phyloP scores from a whole-genome alignment of 2,113 vertebrate genomes.

The Microcebus jonahi region DNA sequence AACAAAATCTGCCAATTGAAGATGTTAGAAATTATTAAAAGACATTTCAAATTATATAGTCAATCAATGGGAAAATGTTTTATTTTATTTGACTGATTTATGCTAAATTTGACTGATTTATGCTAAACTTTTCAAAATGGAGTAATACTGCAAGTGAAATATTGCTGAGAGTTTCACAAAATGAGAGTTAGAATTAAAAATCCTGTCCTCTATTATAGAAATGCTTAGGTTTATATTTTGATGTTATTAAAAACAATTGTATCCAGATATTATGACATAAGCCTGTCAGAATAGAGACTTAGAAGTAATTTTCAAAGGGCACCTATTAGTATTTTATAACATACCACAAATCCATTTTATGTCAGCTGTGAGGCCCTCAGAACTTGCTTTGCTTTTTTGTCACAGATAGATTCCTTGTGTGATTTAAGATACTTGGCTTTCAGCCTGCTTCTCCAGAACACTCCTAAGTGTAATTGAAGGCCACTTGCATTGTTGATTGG shows the following conservation, averaged over 20 bases:
- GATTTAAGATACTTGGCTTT: constrained; percentile 30
- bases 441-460: background rate
- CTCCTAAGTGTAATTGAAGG: constrained; percentile 43
- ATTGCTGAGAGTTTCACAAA: background rate
- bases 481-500: background rate
- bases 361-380: background rate
- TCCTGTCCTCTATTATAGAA: background rate
- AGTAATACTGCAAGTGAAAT: constrained; percentile 29
- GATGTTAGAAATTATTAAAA: constrained; percentile 23
- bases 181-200: constrained; percentile 4
- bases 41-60: background rate
- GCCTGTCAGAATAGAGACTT: constrained; percentile 42
- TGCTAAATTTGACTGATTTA: background rate
- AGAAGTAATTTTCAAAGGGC: constrained; percentile 50
- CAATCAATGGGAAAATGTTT: background rate
- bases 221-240: constrained; percentile 37
- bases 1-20: background rate
- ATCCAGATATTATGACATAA: constrained; percentile 8
- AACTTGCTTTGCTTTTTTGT: constrained; percentile 20
- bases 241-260: background rate
- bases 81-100: background rate
- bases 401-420: background rate
- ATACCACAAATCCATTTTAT: constrained; percentile 45
- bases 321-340: constrained; percentile 51
- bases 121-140: background rate